Percentiles rank a stretch among this genome's conserved stretches.
These are phyloP conservation scores for Andrena fulva DNA, from an alignment of 2,888 invertebrate genomes.

Conservation along the genomic window DNA sequence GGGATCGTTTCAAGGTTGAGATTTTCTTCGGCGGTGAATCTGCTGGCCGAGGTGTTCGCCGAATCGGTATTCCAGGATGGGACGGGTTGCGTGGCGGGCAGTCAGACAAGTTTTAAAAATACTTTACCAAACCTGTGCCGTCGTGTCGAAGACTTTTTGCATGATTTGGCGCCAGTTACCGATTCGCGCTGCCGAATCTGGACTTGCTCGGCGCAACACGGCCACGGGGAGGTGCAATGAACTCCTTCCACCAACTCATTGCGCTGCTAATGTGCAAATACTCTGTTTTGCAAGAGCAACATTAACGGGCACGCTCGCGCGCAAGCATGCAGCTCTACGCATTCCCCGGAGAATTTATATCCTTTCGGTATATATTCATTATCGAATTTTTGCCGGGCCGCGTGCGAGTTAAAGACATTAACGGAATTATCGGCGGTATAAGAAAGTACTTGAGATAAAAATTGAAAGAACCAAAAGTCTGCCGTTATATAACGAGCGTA, in stretches of 20 bases:
- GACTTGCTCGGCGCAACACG: constrained; percentile 30
- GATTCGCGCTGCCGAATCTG: constrained; percentile 56
- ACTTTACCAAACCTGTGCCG: constrained; percentile 68
- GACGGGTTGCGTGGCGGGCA: constrained; percentile 69
- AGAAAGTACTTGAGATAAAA: too few relatives aligned
- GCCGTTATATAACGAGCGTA: too few relatives aligned
- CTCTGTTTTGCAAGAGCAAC: background rate
- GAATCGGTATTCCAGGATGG: constrained; percentile 67
- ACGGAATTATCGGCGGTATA: too few relatives aligned
- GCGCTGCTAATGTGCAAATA: background rate
- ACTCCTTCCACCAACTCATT: constrained; percentile 23
- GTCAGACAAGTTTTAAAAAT: constrained; percentile 78
- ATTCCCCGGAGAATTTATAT: background rate
- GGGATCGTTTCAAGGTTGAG: constrained; percentile 16
- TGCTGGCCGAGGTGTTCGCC: constrained; percentile 35
- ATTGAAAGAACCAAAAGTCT: too few relatives aligned
- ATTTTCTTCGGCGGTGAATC: constrained; percentile 40
- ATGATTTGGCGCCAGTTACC: constrained; percentile 74
- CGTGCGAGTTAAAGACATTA: too few relatives aligned
- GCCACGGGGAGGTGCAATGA: constrained; percentile 47
- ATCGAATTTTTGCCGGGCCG: too few relatives aligned
- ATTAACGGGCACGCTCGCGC: background rate
- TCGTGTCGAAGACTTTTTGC: constrained; percentile 67
- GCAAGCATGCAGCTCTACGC: background rate
- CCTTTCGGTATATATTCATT: too few relatives aligned